Evolutionary conservation across 2,113 vertebrate genomes (phyloP).

Genomic region (Sciurus niger): DNA sequence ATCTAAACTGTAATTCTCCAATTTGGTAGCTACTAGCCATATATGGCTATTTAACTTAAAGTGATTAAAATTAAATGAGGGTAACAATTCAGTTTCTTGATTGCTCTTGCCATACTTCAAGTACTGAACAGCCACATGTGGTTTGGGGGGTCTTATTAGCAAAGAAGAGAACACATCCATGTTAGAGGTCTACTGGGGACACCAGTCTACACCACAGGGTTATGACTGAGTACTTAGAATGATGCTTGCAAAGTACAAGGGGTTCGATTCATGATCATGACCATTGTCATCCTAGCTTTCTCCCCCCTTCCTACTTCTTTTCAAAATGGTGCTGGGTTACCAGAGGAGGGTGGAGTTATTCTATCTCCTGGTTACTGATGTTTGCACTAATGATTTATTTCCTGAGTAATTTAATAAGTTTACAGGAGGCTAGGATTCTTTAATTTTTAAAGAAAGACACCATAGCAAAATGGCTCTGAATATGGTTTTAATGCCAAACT

Average conservation of each 20-base stretch:
- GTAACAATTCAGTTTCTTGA: neutral
- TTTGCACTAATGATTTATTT: conserved; percentile 1
- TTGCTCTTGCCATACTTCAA: neutral
- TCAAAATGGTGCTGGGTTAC: neutral
- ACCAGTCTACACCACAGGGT: neutral
- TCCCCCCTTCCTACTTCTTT: neutral
- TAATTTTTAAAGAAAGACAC: neutral
- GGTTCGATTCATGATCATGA: rapidly evolving
- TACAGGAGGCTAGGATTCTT: neutral
- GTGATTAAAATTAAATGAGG: conserved; percentile 8
- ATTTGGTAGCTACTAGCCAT: neutral
- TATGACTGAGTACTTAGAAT: neutral
- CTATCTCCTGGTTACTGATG: neutral
- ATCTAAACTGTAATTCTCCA: neutral
- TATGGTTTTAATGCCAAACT: neutral
- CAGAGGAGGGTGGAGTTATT: neutral
- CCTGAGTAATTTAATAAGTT: neutral
- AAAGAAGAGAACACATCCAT: neutral
- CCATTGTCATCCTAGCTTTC: neutral
- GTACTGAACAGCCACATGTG: neutral
- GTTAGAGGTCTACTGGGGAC: neutral
- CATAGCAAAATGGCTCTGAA: neutral
- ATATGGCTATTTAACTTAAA: neutral
- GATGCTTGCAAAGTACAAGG: neutral
- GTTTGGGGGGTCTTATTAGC: neutral